A percentile compares a stretch with the other conserved stretches of the same genome.
Evolutionary conservation across 2,888 invertebrate species (phyloP).

Genomic region (Anaspis maculata): DNA sequence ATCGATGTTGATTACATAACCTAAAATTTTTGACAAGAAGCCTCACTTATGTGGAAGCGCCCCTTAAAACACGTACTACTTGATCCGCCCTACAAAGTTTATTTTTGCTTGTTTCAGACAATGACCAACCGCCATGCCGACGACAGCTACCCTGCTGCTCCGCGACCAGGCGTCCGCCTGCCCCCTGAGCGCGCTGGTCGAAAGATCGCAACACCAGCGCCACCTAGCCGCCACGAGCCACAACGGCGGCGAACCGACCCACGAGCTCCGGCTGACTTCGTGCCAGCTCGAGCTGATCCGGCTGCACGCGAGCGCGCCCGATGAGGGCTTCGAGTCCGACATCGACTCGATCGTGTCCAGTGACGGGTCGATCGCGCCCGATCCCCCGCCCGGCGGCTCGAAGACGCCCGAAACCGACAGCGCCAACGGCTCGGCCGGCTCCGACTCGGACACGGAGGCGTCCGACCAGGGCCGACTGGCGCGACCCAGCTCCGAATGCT

Average conservation of each 20-base stretch:
- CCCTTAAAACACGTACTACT: no score
- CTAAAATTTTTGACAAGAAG: no score
- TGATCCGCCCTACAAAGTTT: no score
- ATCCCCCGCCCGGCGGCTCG: no score
- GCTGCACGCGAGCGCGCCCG: constrained; percentile 21
- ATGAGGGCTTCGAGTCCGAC: constrained; percentile 46
- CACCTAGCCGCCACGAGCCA: no score
- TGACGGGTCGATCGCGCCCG: constrained; percentile 33
- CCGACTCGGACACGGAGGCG: constrained; percentile 35
- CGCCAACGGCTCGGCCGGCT: constrained; percentile 39
- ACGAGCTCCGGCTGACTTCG: constrained; percentile 33
- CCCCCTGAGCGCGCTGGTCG: constrained; percentile 36
- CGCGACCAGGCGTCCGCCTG: constrained; percentile 31
- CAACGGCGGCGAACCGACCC: constrained; percentile 31
- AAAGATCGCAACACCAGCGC: constrained; percentile 29
- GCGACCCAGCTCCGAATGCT: constrained; percentile 26
- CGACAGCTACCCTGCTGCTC: constrained; percentile 34
- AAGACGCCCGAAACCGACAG: constrained; percentile 38
- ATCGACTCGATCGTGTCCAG: constrained; percentile 41
- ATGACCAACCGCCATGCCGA: constrained; percentile 42
- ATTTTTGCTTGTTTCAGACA: constrained; percentile 34
- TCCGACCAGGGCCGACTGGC: constrained; percentile 3
- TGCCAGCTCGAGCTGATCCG: constrained; percentile 30
- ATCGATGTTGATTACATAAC: no score
- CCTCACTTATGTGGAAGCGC: no score